Conservation (phyloP, 1,140 invertebrate species). For the Protaetia brevitarsis region DNA sequence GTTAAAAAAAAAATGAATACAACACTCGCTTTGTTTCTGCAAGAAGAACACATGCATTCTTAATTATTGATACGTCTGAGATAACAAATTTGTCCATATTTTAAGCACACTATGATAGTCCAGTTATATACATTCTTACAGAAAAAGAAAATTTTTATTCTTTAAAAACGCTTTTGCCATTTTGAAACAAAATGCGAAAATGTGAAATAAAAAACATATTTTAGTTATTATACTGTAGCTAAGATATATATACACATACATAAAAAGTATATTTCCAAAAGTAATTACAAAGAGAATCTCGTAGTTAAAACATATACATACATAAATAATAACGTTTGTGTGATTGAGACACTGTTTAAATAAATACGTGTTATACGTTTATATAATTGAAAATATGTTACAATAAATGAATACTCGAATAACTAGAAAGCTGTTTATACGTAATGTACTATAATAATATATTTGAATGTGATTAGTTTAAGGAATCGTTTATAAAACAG, state of each 20-base stretch:
- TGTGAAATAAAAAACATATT: constrained; percentile 14
- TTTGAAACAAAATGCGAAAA: constrained; percentile 5
- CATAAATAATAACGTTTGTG: too few relatives aligned
- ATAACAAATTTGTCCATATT: constrained; percentile 20
- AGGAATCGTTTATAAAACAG: neutral
- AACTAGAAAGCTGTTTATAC: constrained; percentile 11
- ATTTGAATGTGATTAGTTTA: constrained; percentile 14
- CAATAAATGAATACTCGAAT: constrained; percentile 14
- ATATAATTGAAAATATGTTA: constrained; percentile 13
- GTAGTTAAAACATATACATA: constrained; percentile 13
- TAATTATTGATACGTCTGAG: too few relatives aligned
- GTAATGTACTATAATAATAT: constrained; percentile 6
- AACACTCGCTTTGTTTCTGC: constrained; percentile 17
- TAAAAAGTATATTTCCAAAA: constrained; percentile 10
- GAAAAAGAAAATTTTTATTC: constrained; percentile 18
- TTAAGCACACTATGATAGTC: constrained; percentile 21
- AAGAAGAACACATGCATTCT: neutral
- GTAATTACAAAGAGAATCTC: neutral
- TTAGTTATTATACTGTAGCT: constrained; percentile 25
- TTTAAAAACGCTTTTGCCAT: constrained; percentile 21
- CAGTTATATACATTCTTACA: constrained; percentile 18
- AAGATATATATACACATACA: neutral
- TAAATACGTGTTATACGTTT: constrained; percentile 19
- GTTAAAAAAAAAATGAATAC: neutral
- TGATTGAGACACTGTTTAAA: constrained; percentile 3